phyloP scores from a whole-genome alignment of 2,888 invertebrate genomes.

The Troides aeacus region DNA sequence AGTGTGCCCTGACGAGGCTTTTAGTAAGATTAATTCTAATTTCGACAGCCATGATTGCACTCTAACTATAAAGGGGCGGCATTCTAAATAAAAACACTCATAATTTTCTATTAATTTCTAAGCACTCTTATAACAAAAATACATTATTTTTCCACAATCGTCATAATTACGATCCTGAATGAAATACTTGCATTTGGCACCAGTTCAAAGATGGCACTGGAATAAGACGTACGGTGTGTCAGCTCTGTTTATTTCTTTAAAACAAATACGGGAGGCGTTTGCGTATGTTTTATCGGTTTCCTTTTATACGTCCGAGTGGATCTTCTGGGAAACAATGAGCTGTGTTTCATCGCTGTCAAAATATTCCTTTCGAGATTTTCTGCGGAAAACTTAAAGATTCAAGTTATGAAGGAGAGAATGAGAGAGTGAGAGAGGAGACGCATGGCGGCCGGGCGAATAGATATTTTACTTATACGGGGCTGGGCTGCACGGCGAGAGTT shows the following conservation, averaged over 20 bases:
- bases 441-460: not conserved
- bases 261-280: conserved; percentile 15
- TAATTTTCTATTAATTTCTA: not conserved
- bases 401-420: not conserved
- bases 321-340: conserved; percentile 7
- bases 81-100: not conserved
- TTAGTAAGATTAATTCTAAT: conserved; percentile 31
- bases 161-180: conserved; percentile 17
- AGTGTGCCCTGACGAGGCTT: conserved; percentile 28
- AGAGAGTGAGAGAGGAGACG: not conserved
- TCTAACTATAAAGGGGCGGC: not conserved
- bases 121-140: not conserved
- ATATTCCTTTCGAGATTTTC: not conserved
- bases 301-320: conserved; percentile 13
- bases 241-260: conserved; percentile 26
- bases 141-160: not conserved
- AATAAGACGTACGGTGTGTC: conserved; percentile 20
- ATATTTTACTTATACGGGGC: not conserved
- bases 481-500: not conserved
- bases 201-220: conserved; percentile 25
- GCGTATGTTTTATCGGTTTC: conserved; percentile 13
- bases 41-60: not conserved
- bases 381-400: not conserved
- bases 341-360: conserved; percentile 5
- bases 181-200: conserved; percentile 26